phyloP scores from a whole-genome alignment of 2,888 invertebrate genomes.

The Dryadula phaetusa region DNA sequence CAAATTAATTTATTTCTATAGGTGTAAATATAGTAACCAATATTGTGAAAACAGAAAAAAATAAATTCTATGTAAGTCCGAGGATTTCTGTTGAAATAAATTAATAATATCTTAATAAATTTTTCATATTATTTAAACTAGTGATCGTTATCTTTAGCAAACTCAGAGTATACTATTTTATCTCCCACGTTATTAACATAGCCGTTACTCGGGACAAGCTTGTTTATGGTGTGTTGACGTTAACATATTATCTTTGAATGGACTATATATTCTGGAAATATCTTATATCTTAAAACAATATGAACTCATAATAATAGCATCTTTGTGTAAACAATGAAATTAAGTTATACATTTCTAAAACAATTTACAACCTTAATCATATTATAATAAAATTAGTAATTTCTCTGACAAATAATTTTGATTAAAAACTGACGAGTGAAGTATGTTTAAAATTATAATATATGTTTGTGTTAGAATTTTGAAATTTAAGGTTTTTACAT shows the following conservation, averaged over 20 bases:
- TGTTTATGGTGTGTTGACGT: constrained; percentile 29
- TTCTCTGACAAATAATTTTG: not conserved
- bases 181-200: constrained; percentile 29
- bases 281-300: not conserved
- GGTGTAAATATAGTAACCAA: too few species aligned
- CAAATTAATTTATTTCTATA: too few species aligned
- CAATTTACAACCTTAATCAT: too few species aligned
- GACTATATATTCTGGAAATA: constrained; percentile 18
- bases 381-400: too few species aligned
- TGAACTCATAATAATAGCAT: not conserved
- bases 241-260: constrained; percentile 22
- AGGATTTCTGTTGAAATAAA: not conserved
- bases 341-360: too few species aligned
- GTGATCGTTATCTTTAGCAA: constrained; percentile 21
- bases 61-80: not conserved
- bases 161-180: constrained; percentile 24
- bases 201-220: constrained; percentile 27
- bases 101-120: constrained; percentile 3
- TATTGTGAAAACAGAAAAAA: too few species aligned
- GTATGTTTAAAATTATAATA: too few species aligned
- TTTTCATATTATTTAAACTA: constrained; percentile 1
- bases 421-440: not conserved
- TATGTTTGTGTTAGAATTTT: too few species aligned
- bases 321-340: not conserved
- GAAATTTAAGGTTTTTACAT: too few species aligned